Evolutionary conservation across 2,888 invertebrate species (phyloP), one percentile per base, ranked within the genome.

Genomic region (Thyatira batis): DNA sequence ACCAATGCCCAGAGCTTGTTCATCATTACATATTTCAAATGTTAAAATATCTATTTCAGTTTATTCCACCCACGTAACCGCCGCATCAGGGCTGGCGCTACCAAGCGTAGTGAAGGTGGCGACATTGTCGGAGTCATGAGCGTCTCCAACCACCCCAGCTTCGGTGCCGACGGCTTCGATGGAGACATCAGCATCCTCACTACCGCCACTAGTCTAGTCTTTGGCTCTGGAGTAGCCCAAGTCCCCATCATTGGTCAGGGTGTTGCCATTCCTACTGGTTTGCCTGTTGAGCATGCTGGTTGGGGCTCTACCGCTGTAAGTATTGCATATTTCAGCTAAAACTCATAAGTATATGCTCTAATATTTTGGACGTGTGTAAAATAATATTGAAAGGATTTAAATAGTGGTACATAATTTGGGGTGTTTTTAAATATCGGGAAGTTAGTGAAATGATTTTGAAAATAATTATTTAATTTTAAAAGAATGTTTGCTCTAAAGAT

Each of bases 111-210:
- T 17, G 13, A 25, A 25, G 46, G 27, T 1, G 46, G 46, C 9
- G 13, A 13, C 21, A 11, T 25, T 0, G 25, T 46, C 8, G 6
- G 13, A 13, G 20, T 46, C 17, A 8, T 13, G 13, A n/a, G 46
- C 17, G 25, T 25, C 27, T 13, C 27, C 52, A 76, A 77, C 61
- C 78, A 80, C 52, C 77, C 74, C 1, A 11, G 46, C 11, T 77
- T 63, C 50, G 65, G 67, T 1, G 4, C n/a, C 0, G 20, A 59
- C 0, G 61, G 57, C 3, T n/a, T 17, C 3, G 71, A 77, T 20
- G 69, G 61, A 0, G 88, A 90, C 55, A 76, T 89, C 51, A 53
- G 61, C 20, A 57, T 89, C 0, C 65, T 87, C 8, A 57, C 55
- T 2, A 63, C 87, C 11, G 2, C 52, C 2, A 39, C 27, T 0